A percentile compares a stretch with the other conserved stretches of the same genome.
phyloP scores from a whole-genome alignment of 2,888 invertebrate species.

The Drosophila antonietae region DNA sequence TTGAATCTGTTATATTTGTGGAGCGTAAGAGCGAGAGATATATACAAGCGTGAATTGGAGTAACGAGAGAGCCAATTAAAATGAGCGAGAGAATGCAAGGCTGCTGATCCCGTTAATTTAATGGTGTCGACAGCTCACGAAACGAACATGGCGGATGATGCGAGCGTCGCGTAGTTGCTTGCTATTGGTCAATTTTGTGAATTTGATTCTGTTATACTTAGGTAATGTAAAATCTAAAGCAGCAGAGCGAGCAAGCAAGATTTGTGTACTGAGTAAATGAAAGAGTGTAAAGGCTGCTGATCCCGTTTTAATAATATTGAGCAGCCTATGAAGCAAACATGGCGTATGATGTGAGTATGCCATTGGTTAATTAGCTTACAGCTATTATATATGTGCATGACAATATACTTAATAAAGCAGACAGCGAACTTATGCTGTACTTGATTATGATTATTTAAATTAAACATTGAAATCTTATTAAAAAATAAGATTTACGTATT shows the following conservation, averaged over 20 bases:
- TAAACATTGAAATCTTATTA: too few species aligned
- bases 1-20: neutral
- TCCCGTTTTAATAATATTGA: neutral
- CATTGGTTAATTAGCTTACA: neutral
- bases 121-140: neutral
- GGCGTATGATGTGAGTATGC: too few species aligned
- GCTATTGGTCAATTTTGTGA: neutral
- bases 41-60: neutral
- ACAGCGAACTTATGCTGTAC: too few species aligned
- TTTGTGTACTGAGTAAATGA: neutral
- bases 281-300: neutral
- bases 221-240: neutral
- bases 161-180: neutral
- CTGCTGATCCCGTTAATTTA: neutral
- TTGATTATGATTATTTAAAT: too few species aligned
- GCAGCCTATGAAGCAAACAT: neutral
- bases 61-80: too few species aligned
- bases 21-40: neutral
- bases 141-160: neutral
- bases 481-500: neutral
- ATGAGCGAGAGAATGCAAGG: too few species aligned
- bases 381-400: too few species aligned
- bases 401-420: too few species aligned
- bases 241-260: neutral
- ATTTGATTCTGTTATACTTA: neutral